Base-by-base conservation (phyloP, 2,888 invertebrate genomes). In the Pyrocoelia pectoralis region DNA sequence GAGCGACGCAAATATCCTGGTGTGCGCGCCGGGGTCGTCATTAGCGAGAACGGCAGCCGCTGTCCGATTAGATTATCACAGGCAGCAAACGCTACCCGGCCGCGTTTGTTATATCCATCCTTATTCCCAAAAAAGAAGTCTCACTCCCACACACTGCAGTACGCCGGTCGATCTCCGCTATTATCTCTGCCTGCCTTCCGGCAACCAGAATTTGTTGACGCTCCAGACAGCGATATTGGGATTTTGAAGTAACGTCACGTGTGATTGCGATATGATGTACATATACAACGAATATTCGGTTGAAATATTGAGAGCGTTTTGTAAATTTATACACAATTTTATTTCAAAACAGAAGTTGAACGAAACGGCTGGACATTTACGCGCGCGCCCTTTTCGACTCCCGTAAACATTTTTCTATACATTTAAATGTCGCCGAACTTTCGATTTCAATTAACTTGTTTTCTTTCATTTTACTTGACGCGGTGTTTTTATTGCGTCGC, bases 11-110 rank as follows among this genome's bases (percentile, higher is more conserved):
- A 76, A 74, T 64, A 64, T 64, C 63, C 74, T 75, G 74, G 74
- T 71, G 74, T 72, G 73, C 72, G 73, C 74, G 73, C 69, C 75
- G 75, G 74, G 74, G 74, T 74, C 74, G 82, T 82, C 82, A 81
- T 81, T 79, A 79, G 73, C 74, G 75, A 72, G 75, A 75, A 80
- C 77, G 75, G 76, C 77, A 75, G 77, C 78, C 77, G 76, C 76
- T 78, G 79, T 81, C 80, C 83, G 82, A 82, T 77, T 77, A 83
- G 84, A 76, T 76, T 76, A 76, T 75, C 77, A 74, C 75, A 73
- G 74, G 74, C 76, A 70, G 72, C 71, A 69, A 60, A 51, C 63
- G 55, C 56, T 63, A 57, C 62, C 53, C 62, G 57, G 57, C 56
- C 62, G 56, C 62, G 63, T 63, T 57, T 63, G 63, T 46, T 51